These are phyloP conservation scores for Florisuga fusca DNA, from an alignment of 2,797 vertebrate species.

Conservation along the genomic window DNA sequence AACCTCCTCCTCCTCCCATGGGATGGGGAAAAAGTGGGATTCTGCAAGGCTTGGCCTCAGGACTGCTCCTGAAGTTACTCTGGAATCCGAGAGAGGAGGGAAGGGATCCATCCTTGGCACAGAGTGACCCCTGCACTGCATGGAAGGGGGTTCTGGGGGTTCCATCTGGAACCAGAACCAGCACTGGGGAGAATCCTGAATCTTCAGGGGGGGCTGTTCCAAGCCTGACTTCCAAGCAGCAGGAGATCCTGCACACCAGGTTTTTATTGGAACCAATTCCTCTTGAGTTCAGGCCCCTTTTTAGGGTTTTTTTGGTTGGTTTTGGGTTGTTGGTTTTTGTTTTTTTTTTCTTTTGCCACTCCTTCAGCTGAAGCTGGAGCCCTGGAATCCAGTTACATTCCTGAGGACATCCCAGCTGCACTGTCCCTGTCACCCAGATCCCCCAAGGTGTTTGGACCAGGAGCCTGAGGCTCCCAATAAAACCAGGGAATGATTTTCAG, in stretches of 20 bases:
- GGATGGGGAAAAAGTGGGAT: background rate
- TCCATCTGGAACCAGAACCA: background rate
- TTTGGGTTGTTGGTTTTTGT: too few relatives aligned
- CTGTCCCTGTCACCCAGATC: background rate
- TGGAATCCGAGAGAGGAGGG: background rate
- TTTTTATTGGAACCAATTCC: background rate
- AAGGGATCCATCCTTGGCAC: background rate
- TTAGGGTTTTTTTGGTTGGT: too few relatives aligned
- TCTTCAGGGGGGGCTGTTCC: background rate
- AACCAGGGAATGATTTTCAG: background rate
- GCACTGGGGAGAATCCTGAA: background rate
- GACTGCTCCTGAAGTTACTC: background rate
- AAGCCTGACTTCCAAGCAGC: background rate
- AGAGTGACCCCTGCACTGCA: background rate
- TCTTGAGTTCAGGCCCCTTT: background rate
- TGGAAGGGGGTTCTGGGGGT: background rate
- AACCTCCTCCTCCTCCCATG: background rate
- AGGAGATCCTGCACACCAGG: background rate
- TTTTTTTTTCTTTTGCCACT: background rate
- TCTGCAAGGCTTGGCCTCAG: rapidly evolving
- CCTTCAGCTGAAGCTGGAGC: background rate
- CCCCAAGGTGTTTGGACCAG: background rate
- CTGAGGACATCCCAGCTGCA: background rate
- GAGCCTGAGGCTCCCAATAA: background rate
- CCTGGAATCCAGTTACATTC: background rate